phyloP scores from a whole-genome alignment of 2,888 invertebrate genomes.

The Abrostola tripartita region DNA sequence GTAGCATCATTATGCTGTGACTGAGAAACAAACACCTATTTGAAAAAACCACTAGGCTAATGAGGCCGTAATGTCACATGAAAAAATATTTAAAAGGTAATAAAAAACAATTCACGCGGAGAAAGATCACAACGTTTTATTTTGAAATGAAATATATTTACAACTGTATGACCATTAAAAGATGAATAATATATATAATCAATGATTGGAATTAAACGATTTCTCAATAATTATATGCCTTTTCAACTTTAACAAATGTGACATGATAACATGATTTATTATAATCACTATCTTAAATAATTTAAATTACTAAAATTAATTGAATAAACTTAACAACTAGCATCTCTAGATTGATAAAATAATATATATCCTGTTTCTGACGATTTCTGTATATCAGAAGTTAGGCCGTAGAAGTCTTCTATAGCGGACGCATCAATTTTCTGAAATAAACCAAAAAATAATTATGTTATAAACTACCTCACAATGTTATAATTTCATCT shows the following conservation, averaged over 20 bases:
- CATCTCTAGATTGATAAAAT: constrained; percentile 98
- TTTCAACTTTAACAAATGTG: constrained; percentile 85
- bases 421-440: constrained; percentile 99
- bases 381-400: constrained; percentile 99
- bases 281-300: constrained; percentile 78
- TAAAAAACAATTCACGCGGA: constrained; percentile 51
- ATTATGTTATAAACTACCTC: not conserved
- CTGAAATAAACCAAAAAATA: constrained; percentile 86
- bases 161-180: constrained; percentile 75
- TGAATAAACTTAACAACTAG: constrained; percentile 88
- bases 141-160: constrained; percentile 83
- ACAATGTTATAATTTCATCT: no score
- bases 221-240: constrained; percentile 83
- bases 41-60: no score
- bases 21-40: no score
- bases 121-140: constrained; percentile 79
- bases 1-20: no score
- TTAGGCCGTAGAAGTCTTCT: constrained; percentile 99
- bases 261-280: constrained; percentile 81
- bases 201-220: constrained; percentile 76
- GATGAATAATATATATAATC: constrained; percentile 66
- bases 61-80: no score
- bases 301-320: constrained; percentile 82
- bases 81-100: constrained; percentile 45
- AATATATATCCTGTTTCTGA: constrained; percentile 99